Percentiles rank a stretch among this genome's conserved stretches.
These are phyloP conservation scores for Aromia moschata DNA, from an alignment of 2,888 invertebrate species.

Conservation along the genomic window DNA sequence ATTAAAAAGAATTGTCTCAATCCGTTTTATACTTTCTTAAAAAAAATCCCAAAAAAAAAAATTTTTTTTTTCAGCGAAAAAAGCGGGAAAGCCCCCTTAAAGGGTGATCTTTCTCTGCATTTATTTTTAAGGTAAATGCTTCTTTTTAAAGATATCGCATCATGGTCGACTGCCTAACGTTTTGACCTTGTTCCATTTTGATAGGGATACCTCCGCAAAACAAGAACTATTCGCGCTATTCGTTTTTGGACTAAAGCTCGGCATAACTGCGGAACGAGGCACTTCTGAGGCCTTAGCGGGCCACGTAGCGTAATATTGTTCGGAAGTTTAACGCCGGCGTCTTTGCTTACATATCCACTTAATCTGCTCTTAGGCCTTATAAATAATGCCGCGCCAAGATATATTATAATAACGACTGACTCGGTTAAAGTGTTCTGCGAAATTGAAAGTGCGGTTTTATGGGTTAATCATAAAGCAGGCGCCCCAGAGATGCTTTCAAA, in stretches of 20 bases:
- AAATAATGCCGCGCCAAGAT: constrained; percentile 8
- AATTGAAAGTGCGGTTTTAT: constrained; percentile 53
- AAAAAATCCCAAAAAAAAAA: too few relatives aligned
- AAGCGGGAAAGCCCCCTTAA: too few relatives aligned
- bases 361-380: constrained; percentile 8
- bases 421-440: constrained; percentile 37
- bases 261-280: constrained; percentile 3
- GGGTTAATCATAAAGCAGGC: constrained; percentile 47
- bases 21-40: too few relatives aligned
- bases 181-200: too few relatives aligned
- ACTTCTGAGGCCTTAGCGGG: constrained; percentile 1
- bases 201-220: too few relatives aligned
- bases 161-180: too few relatives aligned
- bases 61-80: too few relatives aligned
- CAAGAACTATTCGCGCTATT: constrained; percentile 20
- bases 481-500: constrained; percentile 35
- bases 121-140: too few relatives aligned
- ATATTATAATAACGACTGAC: constrained; percentile 24
- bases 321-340: constrained; percentile 1
- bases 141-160: too few relatives aligned
- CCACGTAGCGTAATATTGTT: constrained; percentile 10
- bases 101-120: too few relatives aligned
- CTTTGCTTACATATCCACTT: constrained; percentile 11
- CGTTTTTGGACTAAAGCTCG: background rate
- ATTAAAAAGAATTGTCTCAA: too few relatives aligned